Evolutionary conservation across 2,888 invertebrate species (phyloP), one percentile per base, ranked within the genome.

Genomic region (Pyrgus malvae): DNA sequence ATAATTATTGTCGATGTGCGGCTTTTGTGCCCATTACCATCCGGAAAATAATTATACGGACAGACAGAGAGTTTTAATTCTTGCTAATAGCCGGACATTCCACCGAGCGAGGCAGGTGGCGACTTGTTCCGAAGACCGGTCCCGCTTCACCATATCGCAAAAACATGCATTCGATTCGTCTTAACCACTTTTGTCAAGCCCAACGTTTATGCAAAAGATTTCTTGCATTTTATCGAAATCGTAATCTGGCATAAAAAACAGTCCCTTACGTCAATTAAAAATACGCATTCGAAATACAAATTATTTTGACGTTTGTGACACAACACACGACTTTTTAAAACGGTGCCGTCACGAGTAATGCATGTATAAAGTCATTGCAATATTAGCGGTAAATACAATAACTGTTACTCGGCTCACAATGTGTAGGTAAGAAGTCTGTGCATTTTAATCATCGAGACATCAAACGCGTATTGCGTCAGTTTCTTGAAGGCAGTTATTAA

Each of bases 51-150:
- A 48, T 54, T 46, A 46, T 31, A 53, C 45, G 45, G 17, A 46
- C 54, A 54, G 45, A 46, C 53, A 31, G 17, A 50, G 29, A 54
- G 54, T 46, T 54, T 46, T 54, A 54, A 54, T 68, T 61, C 60
- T 70, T 67, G 69, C 62, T 61, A 51, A 59, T 56, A 49, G 55
- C 69, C 78, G 79, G 75, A 76, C 85, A 83, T 85, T 80, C 83
- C 80, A 62, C 63, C 70, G 67, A 65, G 67, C 61, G 45, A 64
- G 71, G 77, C 87, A 86, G 87, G 87, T 87, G 86, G 76, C 78
- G 80, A 83, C 86, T 71, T 78, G 86, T 83, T 80, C 75, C 65
- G 63, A 69, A 62, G 76, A 81, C 83, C 79, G 80, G 81, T 82
- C 78, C 63, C 46, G 54, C 40, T 56, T 50, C 48, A 50, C 59